phyloP scores from a whole-genome alignment of 2,113 vertebrate genomes.

The Reinhardtius hippoglossoides region DNA sequence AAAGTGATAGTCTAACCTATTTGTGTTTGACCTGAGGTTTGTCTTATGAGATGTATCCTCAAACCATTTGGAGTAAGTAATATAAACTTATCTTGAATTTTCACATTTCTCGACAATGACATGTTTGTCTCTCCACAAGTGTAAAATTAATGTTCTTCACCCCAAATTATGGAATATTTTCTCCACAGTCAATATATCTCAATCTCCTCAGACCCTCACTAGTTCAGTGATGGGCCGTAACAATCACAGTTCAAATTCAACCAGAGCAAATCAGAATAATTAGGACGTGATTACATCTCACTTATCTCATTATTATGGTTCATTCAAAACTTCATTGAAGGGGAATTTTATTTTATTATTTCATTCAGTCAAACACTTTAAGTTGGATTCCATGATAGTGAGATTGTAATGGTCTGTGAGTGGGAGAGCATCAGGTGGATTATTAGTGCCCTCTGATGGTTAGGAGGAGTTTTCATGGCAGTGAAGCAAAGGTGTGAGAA shows the following conservation, averaged over 20 bases:
- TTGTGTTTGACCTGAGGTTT: too few relatives aligned
- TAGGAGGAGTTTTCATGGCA: constrained; percentile 35
- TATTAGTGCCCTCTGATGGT: constrained; percentile 79
- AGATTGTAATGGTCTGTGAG: background rate
- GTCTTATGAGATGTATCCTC: too few relatives aligned
- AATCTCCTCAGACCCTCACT: constrained; percentile 5
- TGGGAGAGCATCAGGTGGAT: constrained; percentile 57
- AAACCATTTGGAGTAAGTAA: background rate
- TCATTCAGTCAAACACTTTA: background rate
- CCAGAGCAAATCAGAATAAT: constrained; percentile 22
- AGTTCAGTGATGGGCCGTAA: background rate
- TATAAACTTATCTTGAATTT: background rate
- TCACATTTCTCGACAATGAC: background rate
- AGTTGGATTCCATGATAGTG: background rate
- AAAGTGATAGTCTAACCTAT: too few relatives aligned
- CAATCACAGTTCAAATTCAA: constrained; percentile 2
- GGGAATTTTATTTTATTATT: background rate
- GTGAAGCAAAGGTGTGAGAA: constrained; percentile 6
- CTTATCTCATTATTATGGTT: constrained; percentile 4
- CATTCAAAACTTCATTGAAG: constrained; percentile 23
- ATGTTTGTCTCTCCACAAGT: background rate
- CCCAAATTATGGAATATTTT: background rate
- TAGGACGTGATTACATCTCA: constrained; percentile 20
- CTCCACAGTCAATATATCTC: background rate
- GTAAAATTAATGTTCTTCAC: background rate